These are phyloP conservation scores for Caenorhabditis inopinata DNA, from an alignment of 1,140 invertebrate species.

Conservation along the genomic window DNA sequence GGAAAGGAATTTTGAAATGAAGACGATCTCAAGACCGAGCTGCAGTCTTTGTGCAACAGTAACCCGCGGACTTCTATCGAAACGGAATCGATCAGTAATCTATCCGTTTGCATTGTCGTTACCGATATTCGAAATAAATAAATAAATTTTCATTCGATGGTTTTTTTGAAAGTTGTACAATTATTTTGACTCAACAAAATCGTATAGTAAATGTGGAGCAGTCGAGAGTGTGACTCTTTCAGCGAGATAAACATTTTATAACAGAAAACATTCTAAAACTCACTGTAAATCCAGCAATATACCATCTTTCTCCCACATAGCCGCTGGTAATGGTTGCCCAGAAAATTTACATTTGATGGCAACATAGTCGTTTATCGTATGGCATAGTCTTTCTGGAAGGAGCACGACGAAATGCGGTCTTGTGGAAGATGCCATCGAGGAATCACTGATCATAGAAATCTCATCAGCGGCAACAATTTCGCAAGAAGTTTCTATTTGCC, in stretches of 20 bases:
- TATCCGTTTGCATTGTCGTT: too few species aligned
- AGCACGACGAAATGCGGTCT: background rate
- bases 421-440: background rate
- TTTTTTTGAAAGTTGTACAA: too few species aligned
- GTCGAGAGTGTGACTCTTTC: too few species aligned
- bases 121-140: background rate
- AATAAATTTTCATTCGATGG: background rate
- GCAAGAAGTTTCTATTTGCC: background rate
- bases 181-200: too few species aligned
- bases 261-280: background rate
- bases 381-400: background rate
- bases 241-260: background rate
- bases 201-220: too few species aligned
- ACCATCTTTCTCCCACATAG: slow-evolving; percentile 45
- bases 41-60: too few species aligned
- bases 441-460: slow-evolving; percentile 4
- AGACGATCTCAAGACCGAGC: too few species aligned
- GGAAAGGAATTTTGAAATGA: too few species aligned
- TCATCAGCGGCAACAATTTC: slow-evolving; percentile 15
- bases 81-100: too few species aligned
- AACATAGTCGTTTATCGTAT: background rate
- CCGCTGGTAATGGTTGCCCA: slow-evolving; percentile 41
- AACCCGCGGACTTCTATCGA: too few species aligned
- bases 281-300: slow-evolving; percentile 34
- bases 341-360: slow-evolving; percentile 35